Conservation (phyloP, 2,797 vertebrate species). For the Dryobates pubescens region DNA sequence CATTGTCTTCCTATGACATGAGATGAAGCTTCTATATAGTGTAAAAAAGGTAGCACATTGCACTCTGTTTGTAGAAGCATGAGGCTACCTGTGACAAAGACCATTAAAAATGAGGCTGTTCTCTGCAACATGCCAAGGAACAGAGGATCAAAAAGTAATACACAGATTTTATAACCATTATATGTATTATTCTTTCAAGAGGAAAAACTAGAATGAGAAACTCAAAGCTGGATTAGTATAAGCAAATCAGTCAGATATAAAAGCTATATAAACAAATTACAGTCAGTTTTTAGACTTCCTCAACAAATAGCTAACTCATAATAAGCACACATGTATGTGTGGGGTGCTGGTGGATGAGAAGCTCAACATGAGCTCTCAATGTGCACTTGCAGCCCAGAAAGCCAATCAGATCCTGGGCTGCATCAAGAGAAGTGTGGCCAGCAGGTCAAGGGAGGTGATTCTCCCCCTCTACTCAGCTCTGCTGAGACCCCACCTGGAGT, state of each 20-base stretch:
- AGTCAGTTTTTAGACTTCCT: conserved; percentile 14
- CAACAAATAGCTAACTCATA: not conserved
- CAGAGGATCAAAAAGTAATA: not conserved
- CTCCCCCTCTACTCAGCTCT: too few species aligned
- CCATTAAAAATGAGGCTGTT: not conserved
- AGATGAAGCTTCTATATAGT: not conserved
- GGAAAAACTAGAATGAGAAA: conserved; percentile 4
- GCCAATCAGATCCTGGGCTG: too few species aligned
- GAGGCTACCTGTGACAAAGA: not conserved
- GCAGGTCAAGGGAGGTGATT: too few species aligned
- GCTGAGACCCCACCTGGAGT: too few species aligned
- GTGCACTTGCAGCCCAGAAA: too few species aligned
- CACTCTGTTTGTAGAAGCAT: not conserved
- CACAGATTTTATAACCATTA: not conserved
- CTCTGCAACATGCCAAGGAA: not conserved
- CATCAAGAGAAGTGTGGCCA: too few species aligned
- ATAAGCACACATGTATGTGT: not conserved
- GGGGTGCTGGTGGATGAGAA: too few species aligned
- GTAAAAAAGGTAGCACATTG: not conserved
- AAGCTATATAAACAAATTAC: conserved; percentile 26
- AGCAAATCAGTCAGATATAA: conserved; percentile 17
- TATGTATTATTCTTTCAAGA: not conserved
- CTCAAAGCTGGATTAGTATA: conserved; percentile 9
- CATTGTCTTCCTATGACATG: not conserved
- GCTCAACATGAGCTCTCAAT: too few species aligned